These are phyloP conservation scores for Willowsia nigromaculata DNA, from an alignment of 2,888 invertebrate genomes.

Conservation along the genomic window DNA sequence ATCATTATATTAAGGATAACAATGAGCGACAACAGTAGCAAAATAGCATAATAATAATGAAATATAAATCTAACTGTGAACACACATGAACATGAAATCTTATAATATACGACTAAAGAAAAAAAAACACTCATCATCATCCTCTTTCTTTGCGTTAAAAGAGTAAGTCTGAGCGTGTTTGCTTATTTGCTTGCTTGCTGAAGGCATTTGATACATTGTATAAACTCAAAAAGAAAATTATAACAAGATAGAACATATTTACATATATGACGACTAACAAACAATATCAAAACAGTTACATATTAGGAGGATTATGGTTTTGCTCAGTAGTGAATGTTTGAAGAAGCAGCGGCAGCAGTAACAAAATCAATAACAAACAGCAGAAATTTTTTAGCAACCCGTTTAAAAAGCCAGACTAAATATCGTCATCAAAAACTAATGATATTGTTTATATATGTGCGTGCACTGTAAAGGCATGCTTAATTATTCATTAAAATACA, in stretches of 20 bases:
- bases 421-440: not conserved
- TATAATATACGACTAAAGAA: constrained; percentile 18
- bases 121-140: not conserved
- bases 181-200: constrained; percentile 27
- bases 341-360: constrained; percentile 19
- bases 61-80: constrained; percentile 30
- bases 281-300: not conserved
- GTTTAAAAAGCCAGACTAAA: not conserved
- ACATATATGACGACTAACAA: not conserved
- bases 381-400: not conserved
- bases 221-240: not conserved
- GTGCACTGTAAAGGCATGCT: not conserved
- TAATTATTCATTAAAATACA: not conserved
- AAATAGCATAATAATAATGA: constrained; percentile 7
- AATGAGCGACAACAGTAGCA: constrained; percentile 49
- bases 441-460: not conserved
- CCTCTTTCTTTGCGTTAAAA: not conserved
- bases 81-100: not conserved
- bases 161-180: not conserved
- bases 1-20: constrained; percentile 21
- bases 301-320: not conserved
- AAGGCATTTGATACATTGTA: not conserved
- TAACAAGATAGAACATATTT: not conserved
- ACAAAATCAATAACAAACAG: not conserved
- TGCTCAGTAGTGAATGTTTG: not conserved